Conservation (phyloP, 2,797 vertebrate species). For the Gymnothorax reevesii region DNA sequence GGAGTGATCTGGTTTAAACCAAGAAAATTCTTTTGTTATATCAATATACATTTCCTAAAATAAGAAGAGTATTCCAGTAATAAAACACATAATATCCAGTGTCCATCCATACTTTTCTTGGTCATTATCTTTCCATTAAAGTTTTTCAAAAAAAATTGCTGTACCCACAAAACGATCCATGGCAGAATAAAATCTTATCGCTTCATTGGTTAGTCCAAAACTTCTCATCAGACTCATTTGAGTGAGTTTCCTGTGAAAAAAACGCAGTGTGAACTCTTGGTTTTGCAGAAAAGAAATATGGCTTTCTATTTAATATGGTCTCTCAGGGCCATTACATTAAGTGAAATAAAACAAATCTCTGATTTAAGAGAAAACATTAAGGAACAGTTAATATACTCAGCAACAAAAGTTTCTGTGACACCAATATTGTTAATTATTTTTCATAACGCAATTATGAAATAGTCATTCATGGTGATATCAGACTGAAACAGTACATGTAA, state of each 20-base stretch:
- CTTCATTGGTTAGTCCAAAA: slow-evolving; percentile 15
- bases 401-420: too few species aligned
- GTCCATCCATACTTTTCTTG: slow-evolving; percentile 5
- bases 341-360: background rate
- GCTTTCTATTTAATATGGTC: slow-evolving; percentile 10
- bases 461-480: too few species aligned
- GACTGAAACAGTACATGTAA: too few species aligned
- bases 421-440: too few species aligned
- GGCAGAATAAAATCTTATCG: slow-evolving; percentile 17
- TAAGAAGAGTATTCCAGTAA: slow-evolving; percentile 7
- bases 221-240: background rate
- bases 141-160: slow-evolving; percentile 9
- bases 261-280: slow-evolving; percentile 14
- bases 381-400: background rate
- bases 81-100: slow-evolving; percentile 22
- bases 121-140: background rate
- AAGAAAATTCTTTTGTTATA: too few species aligned
- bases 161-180: background rate
- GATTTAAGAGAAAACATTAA: background rate
- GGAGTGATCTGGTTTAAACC: too few species aligned
- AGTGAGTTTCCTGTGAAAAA: slow-evolving; percentile 19
- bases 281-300: slow-evolving; percentile 10
- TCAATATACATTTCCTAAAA: background rate
- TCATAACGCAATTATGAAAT: too few species aligned
- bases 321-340: slow-evolving; percentile 1